Evolutionary conservation across 2,113 vertebrate genomes (phyloP).

Genomic region (Naja naja): DNA sequence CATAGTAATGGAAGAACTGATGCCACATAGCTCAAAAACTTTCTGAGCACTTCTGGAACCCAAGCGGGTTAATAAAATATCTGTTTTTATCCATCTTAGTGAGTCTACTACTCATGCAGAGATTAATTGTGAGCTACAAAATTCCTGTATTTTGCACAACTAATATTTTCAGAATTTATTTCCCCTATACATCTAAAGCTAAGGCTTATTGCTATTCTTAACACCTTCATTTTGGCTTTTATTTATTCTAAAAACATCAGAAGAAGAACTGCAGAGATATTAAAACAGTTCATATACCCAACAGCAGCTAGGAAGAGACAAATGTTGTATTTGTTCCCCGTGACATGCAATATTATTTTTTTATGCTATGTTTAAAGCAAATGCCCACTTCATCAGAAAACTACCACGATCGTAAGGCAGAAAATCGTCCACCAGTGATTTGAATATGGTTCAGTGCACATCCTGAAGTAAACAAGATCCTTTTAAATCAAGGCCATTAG

Average conservation of each 20-base stretch:
- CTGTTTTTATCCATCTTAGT: not conserved
- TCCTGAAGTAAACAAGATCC: constrained; percentile 14
- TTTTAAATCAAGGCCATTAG: constrained; percentile 42
- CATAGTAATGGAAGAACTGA: not conserved
- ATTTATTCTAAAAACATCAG: constrained; percentile 19
- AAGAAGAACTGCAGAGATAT: constrained; percentile 16
- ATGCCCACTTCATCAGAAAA: constrained; percentile 42
- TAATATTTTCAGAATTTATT: constrained; percentile 10
- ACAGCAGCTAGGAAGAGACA: constrained; percentile 25
- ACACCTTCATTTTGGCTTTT: not conserved
- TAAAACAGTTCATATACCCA: constrained; percentile 4
- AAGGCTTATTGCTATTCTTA: not conserved
- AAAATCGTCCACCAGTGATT: constrained; percentile 42
- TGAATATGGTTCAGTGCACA: constrained; percentile 32
- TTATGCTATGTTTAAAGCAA: constrained; percentile 37
- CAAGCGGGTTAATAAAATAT: not conserved
- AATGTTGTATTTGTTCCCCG: constrained; percentile 26
- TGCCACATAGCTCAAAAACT: not conserved
- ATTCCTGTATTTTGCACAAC: not conserved
- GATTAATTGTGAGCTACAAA: not conserved
- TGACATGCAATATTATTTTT: constrained; percentile 48
- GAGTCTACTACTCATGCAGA: not conserved
- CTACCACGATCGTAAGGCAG: constrained; percentile 28
- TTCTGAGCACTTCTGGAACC: not conserved
- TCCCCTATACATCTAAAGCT: not conserved